These are phyloP conservation scores for Lagorchestes hirsutus DNA, from an alignment of 2,797 vertebrate species.

Conservation along the genomic window DNA sequence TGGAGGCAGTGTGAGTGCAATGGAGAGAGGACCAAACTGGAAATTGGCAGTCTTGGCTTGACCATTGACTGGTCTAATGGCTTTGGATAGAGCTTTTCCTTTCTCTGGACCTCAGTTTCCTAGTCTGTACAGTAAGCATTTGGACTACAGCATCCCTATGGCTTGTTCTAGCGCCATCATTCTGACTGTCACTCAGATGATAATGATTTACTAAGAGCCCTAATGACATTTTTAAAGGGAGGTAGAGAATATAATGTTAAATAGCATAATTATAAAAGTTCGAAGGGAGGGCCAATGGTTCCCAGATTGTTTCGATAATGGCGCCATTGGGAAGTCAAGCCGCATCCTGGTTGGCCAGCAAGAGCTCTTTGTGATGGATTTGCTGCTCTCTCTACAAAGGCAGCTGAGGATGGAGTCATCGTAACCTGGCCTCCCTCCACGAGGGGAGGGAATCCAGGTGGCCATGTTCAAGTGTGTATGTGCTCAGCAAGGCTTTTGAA, in stretches of 20 bases:
- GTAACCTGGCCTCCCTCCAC: conserved; percentile 36
- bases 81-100: not conserved
- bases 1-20: not conserved
- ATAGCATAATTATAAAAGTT: conserved; percentile 30
- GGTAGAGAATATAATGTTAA: not conserved
- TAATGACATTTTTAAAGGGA: not conserved
- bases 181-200: not conserved
- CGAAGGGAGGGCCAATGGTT: not conserved
- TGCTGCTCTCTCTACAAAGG: not conserved
- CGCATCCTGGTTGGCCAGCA: not conserved
- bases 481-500: conserved; percentile 78
- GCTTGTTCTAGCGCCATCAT: not conserved
- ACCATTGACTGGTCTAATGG: not conserved
- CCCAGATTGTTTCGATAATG: conserved; percentile 3
- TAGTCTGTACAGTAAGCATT: not conserved
- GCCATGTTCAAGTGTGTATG: conserved; percentile 65
- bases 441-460: conserved; percentile 55
- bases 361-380: not conserved
- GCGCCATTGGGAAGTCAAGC: not conserved
- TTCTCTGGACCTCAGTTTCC: not conserved
- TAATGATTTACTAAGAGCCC: not conserved
- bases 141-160: not conserved
- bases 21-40: conserved; percentile 34
- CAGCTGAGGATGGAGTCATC: not conserved
- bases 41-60: not conserved